Base-by-base conservation (phyloP, 35 echinoderm and acorn worm species). In the Apostichopus japonicus region DNA sequence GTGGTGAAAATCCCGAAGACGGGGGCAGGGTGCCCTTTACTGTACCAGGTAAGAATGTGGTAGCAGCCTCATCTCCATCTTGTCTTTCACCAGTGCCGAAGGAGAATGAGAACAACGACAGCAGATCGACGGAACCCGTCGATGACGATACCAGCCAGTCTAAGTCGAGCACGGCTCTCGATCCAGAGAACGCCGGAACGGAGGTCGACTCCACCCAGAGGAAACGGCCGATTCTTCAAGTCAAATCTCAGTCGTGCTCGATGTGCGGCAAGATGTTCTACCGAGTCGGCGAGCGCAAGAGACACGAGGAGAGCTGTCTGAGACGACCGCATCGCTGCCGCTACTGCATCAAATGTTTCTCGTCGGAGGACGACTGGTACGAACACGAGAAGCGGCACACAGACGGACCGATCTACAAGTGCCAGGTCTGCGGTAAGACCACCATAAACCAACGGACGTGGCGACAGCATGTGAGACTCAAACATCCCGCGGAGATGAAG, bases 181-280 rank as follows among this genome's bases (percentile, higher is more conserved):
- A 44, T 44, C 57, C 57, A 61, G 57, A 61, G 57, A 61, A 61
- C 57, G 57, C 7, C 57, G 57, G 13, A 61, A 61, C 57, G 8
- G 13, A 61, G 8, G 57, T 10, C 7, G 57, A 61, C 7, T 10
- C 7, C 13, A 61, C 57, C 7, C 5, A 23, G 71, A n/a, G 22
- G 7, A 19, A 75, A 19, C 15, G 17, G 71, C 15, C 0, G 71
- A 67, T 19, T 67, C 6, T n/a, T 15, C 1, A 19, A 75, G 17
- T 21, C 71, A 75, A 75, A n/a, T 75, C 71, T 23, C 17, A 75
- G 22, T 75, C 71, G n/a, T 75, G 71, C 71, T 75, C 71, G 17
- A 75, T 75, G 71, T 75, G 71, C 21, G 71, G 71, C 6, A 75
- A 75, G n/a, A 75, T 75, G 71, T 75, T 75, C 17, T 23, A 75